Evolutionary conservation across 2,113 vertebrate species (phyloP).

Genomic region (Psilopogon haemacephalus): DNA sequence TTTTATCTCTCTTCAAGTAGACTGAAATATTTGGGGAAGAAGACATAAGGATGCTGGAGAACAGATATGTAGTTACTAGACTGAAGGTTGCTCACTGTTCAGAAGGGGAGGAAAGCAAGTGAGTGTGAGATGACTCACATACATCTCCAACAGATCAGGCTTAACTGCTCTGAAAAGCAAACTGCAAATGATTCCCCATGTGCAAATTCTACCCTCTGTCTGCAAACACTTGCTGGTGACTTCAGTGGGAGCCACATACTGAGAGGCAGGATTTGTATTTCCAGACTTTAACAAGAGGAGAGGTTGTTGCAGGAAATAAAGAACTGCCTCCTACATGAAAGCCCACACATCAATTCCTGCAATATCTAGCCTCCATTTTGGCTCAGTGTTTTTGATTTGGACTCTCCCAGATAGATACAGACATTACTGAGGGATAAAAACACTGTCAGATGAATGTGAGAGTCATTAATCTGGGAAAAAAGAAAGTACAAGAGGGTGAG

Average conservation of each 20-base stretch:
- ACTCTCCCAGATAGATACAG: neutral
- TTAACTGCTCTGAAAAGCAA: conserved; percentile 52
- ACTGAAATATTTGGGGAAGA: neutral
- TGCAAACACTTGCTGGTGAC: conserved; percentile 52
- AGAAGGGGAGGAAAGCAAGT: neutral
- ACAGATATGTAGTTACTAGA: conserved; percentile 12
- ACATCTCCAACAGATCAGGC: conserved; percentile 49
- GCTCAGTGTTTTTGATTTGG: neutral
- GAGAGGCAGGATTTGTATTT: conserved; percentile 37
- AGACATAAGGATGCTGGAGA: neutral
- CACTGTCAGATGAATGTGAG: neutral
- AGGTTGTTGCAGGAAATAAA: neutral
- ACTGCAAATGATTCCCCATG: conserved; percentile 36
- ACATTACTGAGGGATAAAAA: neutral
- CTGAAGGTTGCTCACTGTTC: conserved; percentile 4
- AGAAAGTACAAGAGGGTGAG: neutral
- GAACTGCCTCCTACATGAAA: neutral
- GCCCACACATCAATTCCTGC: neutral
- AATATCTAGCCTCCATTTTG: conserved; percentile 7
- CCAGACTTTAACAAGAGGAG: neutral
- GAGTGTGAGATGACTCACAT: conserved; percentile 50
- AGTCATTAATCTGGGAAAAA: neutral
- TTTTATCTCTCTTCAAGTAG: neutral
- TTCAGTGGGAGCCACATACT: conserved; percentile 26
- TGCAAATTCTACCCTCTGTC: conserved; percentile 51